phyloP scores from a whole-genome alignment of 1,140 invertebrate genomes.

The Sminthurides bifidus region DNA sequence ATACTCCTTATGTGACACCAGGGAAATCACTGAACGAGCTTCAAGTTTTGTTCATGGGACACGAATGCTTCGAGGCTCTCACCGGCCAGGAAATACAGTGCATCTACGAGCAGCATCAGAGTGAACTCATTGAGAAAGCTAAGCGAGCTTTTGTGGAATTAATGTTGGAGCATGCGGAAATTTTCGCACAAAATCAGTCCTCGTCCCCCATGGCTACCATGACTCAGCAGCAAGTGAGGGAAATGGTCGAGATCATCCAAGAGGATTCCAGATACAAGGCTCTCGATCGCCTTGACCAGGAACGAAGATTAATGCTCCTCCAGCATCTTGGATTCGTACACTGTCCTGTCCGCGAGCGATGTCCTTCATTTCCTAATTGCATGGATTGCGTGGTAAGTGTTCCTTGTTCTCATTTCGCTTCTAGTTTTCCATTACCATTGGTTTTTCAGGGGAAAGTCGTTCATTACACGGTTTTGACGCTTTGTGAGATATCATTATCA shows the following conservation, averaged over 20 bases:
- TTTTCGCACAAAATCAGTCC: constrained; percentile 88
- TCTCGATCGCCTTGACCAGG: constrained; percentile 83
- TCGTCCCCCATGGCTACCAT: constrained; percentile 78
- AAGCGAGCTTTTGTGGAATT: constrained; percentile 62
- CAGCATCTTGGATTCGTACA: constrained; percentile 93
- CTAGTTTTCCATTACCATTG: no score
- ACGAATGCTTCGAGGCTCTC: constrained; percentile 85
- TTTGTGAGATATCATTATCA: no score
- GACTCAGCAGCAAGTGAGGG: constrained; percentile 82
- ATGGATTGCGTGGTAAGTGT: constrained; percentile 62
- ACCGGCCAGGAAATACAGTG: constrained; percentile 78
- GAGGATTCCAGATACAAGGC: constrained; percentile 62
- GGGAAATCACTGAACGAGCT: constrained; percentile 87
- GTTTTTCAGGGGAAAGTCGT: no score
- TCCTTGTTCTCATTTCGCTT: no score
- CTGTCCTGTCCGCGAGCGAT: constrained; percentile 85
- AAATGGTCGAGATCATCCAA: constrained; percentile 50
- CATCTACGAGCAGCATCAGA: constrained; percentile 91
- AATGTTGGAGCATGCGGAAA: constrained; percentile 80
- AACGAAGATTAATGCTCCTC: constrained; percentile 82
- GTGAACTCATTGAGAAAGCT: constrained; percentile 77
- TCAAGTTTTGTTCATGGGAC: constrained; percentile 82
- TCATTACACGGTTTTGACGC: no score
- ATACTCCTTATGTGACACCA: constrained; percentile 72
- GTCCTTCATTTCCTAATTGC: constrained; percentile 78